Evolutionary conservation across 1,140 invertebrate genomes (phyloP), one percentile per base, ranked within the genome.

Genomic region (Pachypeltis micranthus): DNA sequence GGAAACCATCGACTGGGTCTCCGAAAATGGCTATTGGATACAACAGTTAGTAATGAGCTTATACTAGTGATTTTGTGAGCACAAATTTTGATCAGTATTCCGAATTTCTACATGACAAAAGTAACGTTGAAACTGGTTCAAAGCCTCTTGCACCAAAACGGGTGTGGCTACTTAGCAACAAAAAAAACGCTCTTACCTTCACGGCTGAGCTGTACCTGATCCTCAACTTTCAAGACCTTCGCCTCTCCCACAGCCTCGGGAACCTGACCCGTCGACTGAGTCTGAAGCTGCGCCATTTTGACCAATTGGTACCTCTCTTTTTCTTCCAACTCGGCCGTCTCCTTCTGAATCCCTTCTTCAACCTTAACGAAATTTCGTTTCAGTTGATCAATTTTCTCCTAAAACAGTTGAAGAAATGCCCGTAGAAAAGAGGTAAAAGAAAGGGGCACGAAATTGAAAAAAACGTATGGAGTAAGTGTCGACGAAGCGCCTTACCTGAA

Each of bases 361-460:
- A 62, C 63, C 7, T 55, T n/a, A 0, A 56, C 59, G 56, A 68
- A 68, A n/a, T 67, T 66, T 28, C 65, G 55, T 58, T 67, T 64
- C 25, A 59, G 39, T 55, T 61, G 63, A 10, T 34, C 27, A 19
- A 68, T 68, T 7, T 62, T 44, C 26, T 65, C 67, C 67, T 68
- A 51, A 16, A 61, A 63, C 44, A 59, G n/a, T n/a, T n/a, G n/a
- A n/a, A n/a, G n/a, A n/a, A n/a, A n/a, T n/a, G n/a, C n/a, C n/a
- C n/a, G n/a, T n/a, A n/a, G n/a, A n/a, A n/a, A n/a, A n/a, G n/a
- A n/a, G n/a, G n/a, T n/a, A n/a, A n/a, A n/a, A n/a, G n/a, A n/a
- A n/a, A 39, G 21, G 10, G 25, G 12, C 24, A 23, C 47, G 23
- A 62, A 7, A 55, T 19, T 19, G 1, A 28, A 12, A 51, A 2